Conservation (phyloP, 2,797 vertebrate genomes). For the Sardinella longiceps region DNA sequence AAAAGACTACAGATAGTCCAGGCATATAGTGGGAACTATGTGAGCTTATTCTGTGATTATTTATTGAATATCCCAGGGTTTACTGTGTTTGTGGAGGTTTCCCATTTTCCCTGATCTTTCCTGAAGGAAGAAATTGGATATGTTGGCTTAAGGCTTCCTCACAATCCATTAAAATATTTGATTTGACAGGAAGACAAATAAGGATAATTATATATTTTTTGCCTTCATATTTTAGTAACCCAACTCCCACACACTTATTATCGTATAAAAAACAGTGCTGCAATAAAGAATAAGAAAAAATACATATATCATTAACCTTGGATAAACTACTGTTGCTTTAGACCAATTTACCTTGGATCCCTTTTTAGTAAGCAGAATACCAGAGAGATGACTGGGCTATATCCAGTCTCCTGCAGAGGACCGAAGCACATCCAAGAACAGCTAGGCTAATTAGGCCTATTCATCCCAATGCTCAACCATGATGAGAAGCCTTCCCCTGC, state of each 20-base stretch:
- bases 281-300: background rate
- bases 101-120: background rate
- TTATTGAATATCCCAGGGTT: conserved; percentile 26
- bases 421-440: background rate
- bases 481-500: background rate
- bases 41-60: conserved; percentile 29
- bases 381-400: no score
- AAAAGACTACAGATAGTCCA: conserved; percentile 24
- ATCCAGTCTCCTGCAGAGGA: background rate
- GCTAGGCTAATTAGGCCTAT: background rate
- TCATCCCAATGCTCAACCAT: background rate
- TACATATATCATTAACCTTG: background rate
- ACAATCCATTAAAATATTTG: background rate
- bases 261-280: background rate
- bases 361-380: no score
- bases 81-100: background rate
- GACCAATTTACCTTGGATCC: no score
- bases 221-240: background rate
- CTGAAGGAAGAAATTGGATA: background rate
- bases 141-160: background rate
- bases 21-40: background rate
- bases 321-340: no score
- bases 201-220: background rate
- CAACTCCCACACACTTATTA: no score
- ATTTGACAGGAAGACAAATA: background rate